A percentile compares a stretch with the other conserved stretches of the same genome.
These are phyloP conservation scores for Prunella strophiata DNA, from an alignment of 2,797 vertebrate genomes.

Conservation along the genomic window DNA sequence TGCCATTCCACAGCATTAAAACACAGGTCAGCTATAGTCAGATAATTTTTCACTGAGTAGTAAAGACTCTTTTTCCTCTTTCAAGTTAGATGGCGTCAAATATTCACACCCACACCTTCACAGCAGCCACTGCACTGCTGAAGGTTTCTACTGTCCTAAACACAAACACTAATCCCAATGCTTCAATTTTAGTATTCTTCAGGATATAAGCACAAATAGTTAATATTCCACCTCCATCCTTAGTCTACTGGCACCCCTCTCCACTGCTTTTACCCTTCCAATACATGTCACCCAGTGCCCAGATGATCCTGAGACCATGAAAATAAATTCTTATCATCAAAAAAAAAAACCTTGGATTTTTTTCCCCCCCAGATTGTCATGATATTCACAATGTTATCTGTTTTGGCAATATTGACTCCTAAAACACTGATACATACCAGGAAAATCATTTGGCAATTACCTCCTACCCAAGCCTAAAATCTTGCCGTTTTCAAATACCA, in stretches of 20 bases:
- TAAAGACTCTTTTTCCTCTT: not conserved
- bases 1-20: not conserved
- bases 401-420: not conserved
- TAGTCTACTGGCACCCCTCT: not conserved
- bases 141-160: not conserved
- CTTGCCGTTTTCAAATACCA: fast-evolving
- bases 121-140: not conserved
- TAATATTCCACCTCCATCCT: not conserved
- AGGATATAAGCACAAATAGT: not conserved
- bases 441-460: not conserved
- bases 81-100: not conserved
- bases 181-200: not conserved
- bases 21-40: not conserved
- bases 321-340: not conserved
- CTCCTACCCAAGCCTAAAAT: not conserved
- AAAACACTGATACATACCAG: fast-evolving
- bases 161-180: not conserved
- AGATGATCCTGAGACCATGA: fast-evolving
- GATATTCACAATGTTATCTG: not conserved
- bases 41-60: not conserved
- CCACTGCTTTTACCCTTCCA: not conserved
- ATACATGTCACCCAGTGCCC: not conserved
- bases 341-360: not conserved
- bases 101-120: not conserved
- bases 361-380: not conserved